phyloP scores from a whole-genome alignment of 64 coral and sea anemone species.

The Stichodactyla mertensii region DNA sequence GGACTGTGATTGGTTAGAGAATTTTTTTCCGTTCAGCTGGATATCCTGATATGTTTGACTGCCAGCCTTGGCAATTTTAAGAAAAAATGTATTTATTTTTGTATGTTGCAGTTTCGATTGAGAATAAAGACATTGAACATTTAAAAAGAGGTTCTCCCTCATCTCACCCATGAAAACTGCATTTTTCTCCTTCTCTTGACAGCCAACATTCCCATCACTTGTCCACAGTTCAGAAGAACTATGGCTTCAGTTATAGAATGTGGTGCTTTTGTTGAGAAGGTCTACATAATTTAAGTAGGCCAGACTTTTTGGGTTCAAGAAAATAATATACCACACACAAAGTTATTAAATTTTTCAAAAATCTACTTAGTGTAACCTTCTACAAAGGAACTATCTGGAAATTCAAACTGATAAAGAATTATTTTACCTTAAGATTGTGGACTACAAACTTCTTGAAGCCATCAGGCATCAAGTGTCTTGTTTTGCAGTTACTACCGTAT shows the following conservation, averaged over 20 bases:
- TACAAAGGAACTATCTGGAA: no score
- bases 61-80: no score
- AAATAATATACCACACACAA: no score
- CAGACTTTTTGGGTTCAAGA: background rate
- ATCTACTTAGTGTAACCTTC: no score
- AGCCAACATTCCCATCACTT: slow-evolving; percentile 71
- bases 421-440: slow-evolving; percentile 82
- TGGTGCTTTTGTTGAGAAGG: slow-evolving; percentile 78
- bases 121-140: slow-evolving; percentile 78
- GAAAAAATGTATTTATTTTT: background rate
- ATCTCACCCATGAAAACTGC: slow-evolving; percentile 90
- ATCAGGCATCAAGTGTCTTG: slow-evolving; percentile 90
- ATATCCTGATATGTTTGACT: no score
- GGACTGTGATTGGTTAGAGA: no score
- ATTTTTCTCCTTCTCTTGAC: slow-evolving; percentile 83
- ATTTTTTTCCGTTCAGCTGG: no score
- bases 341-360: no score
- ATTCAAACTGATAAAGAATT: no score
- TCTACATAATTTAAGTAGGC: background rate
- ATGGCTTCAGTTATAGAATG: slow-evolving; percentile 26
- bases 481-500: slow-evolving; percentile 95
- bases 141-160: slow-evolving; percentile 73
- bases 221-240: slow-evolving; percentile 40
- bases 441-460: slow-evolving; percentile 94
- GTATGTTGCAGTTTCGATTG: slow-evolving; percentile 90